Percentiles rank a stretch among this genome's conserved stretches.
Evolutionary conservation across 1,140 invertebrate species (phyloP).

Genomic region (Drosophila mojavensis): DNA sequence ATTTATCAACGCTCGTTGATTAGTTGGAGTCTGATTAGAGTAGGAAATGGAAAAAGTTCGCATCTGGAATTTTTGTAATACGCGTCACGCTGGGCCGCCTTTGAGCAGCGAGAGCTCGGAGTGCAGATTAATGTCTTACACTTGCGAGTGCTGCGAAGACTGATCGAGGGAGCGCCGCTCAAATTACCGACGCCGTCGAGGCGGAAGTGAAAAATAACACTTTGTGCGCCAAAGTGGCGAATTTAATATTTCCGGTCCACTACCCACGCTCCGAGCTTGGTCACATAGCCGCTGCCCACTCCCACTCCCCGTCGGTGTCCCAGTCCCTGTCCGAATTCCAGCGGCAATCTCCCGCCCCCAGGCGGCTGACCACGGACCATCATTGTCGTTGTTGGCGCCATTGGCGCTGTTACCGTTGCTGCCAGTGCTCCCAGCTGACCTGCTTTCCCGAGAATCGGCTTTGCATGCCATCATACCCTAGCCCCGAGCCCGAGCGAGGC

Average conservation of each 20-base stretch:
- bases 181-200: conserved; percentile 41
- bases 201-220: conserved; percentile 77
- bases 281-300: conserved; percentile 19
- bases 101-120: no score
- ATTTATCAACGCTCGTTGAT: not conserved
- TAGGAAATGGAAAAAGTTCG: not conserved
- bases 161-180: conserved; percentile 38
- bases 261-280: conserved; percentile 32
- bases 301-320: not conserved
- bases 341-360: no score
- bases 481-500: no score
- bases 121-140: conserved; percentile 31
- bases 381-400: conserved; percentile 17
- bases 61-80: not conserved
- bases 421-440: conserved; percentile 15
- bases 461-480: conserved; percentile 24
- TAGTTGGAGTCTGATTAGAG: not conserved
- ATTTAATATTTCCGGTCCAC: conserved; percentile 76
- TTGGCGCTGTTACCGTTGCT: conserved; percentile 11
- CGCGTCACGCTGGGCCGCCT: no score
- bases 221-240: conserved; percentile 73
- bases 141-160: conserved; percentile 26
- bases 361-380: conserved; percentile 4
- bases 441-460: conserved; percentile 1
- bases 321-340: no score